Percentiles rank a stretch among this genome's conserved stretches.
phyloP scores from a whole-genome alignment of 2,888 invertebrate genomes.

The Caenorhabditis wallacei region DNA sequence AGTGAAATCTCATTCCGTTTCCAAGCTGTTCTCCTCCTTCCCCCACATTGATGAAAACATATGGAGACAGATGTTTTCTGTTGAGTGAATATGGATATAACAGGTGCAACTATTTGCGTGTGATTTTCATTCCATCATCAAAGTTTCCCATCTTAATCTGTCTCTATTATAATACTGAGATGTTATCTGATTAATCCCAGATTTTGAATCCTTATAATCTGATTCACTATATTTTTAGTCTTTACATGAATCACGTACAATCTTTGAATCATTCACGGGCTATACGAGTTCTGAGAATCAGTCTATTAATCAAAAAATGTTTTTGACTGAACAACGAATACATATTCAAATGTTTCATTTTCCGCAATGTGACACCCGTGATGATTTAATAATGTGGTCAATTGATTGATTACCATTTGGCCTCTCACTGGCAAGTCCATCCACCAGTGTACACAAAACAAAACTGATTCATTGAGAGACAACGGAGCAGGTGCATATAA shows the following conservation, averaged over 20 bases:
- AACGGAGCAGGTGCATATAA: constrained; percentile 52
- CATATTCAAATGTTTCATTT: constrained; percentile 25
- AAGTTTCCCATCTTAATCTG: constrained; percentile 1
- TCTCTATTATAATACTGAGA: not conserved
- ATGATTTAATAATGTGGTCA: constrained; percentile 60
- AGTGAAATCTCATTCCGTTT: constrained; percentile 6
- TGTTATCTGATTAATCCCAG: not conserved
- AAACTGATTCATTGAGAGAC: constrained; percentile 13
- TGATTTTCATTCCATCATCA: not conserved
- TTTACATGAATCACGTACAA: no score
- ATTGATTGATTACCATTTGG: constrained; percentile 48
- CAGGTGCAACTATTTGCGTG: constrained; percentile 44
- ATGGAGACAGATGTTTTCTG: constrained; percentile 58
- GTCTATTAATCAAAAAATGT: no score
- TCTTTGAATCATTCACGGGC: no score
- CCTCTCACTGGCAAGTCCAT: constrained; percentile 1
- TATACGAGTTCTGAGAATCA: no score
- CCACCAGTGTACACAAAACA: constrained; percentile 39
- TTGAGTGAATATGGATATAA: constrained; percentile 1
- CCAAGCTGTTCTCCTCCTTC: not conserved
- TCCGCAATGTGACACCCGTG: constrained; percentile 37
- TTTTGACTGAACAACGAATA: no score
- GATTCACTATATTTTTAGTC: no score
- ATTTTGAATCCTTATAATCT: not conserved
- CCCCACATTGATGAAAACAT: constrained; percentile 20